phyloP scores from a whole-genome alignment of 2,797 vertebrate species.

The Pogoniulus pusillus region DNA sequence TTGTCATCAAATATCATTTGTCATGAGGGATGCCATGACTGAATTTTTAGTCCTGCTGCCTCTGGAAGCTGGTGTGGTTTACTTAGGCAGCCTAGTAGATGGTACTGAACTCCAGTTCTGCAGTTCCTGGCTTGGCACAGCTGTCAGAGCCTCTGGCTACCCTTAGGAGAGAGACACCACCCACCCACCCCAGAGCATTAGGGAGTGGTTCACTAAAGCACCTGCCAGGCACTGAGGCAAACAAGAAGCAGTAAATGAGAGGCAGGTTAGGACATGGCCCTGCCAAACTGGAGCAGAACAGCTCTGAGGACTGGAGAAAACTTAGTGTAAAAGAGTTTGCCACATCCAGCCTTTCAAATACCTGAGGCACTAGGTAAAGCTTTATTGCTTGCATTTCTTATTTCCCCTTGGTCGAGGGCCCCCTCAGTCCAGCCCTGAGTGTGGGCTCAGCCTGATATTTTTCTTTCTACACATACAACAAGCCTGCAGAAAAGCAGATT shows the following conservation, averaged over 20 bases:
- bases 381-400: neutral
- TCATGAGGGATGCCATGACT: fast-evolving
- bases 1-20: neutral
- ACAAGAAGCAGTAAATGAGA: neutral
- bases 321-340: neutral
- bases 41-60: neutral
- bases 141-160: neutral
- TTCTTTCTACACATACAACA: neutral
- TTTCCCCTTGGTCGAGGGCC: neutral
- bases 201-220: neutral
- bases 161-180: neutral
- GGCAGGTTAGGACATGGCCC: neutral
- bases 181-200: neutral
- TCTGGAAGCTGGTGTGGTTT: neutral
- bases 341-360: neutral
- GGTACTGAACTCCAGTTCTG: neutral
- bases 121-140: neutral
- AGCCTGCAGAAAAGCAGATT: neutral
- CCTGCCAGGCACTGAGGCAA: neutral
- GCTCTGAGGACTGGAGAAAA: neutral
- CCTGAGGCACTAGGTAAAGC: neutral
- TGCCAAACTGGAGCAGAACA: neutral
- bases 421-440: neutral
- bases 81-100: neutral
- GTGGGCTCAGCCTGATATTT: neutral